Evolutionary conservation across 1,140 invertebrate species (phyloP), one percentile per base, ranked within the genome.

Genomic region (Thaumatotibia leucotreta): DNA sequence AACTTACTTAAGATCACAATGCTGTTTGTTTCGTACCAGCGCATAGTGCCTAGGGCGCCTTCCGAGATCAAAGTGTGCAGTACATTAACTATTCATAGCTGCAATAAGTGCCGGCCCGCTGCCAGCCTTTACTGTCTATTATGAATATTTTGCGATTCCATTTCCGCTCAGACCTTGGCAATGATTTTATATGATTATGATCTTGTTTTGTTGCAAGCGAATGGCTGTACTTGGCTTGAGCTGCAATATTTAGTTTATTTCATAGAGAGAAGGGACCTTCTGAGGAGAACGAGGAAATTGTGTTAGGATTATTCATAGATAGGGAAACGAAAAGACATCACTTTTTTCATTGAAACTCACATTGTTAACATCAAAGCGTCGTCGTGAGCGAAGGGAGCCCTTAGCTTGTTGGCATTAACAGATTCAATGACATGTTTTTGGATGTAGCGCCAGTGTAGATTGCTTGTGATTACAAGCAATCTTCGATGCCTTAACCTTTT

Each of bases 61-160:
- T 10, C 52, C 3, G 52, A 58, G 52, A 27, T 58, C 52, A 58
- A 58, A 58, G 52, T 58, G n/a, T 58, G 24, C 52, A 58, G 2
- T 20, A 24, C 24, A 74, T 82, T 75, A 78, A 75, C 69, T 81
- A 83, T 85, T 83, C 77, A 83, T 85, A 76, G 75, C 67, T 29
- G 66, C 73, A 79, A 82, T 82, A 82, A 79, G 66, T 79, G 73
- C 72, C 80, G 74, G 77, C 71, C 64, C 70, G 70, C 68, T 72
- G 80, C 80, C 79, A 79, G 70, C 45, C 63, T 61, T 65, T 64
- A 69, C 64, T 68, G 61, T 64, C 31, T 32, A 63, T 54, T 69
- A 29, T 64, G 14, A 45, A 49, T 39, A 35, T 63, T 35, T 39
- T 49, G 31, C 33, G 23, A 29, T 63, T 49, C 14, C 22, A 63